Conservation (phyloP, 92 coral and sea anemone species). For the Palythoa grandis region DNA sequence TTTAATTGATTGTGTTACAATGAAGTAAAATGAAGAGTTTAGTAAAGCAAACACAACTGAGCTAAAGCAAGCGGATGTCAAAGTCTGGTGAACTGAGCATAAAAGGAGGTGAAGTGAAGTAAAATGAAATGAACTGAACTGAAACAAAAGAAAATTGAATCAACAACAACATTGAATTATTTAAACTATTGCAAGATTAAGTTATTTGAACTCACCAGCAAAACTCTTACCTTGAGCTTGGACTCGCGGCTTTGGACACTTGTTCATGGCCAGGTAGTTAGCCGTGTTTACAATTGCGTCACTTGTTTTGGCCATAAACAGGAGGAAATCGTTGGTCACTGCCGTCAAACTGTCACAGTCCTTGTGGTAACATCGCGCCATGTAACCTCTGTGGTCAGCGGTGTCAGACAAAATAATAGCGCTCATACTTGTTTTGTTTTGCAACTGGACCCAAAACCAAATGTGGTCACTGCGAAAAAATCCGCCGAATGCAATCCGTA, state of each 20-base stretch:
- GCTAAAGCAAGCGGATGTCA: too few species aligned
- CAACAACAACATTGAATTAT: too few species aligned
- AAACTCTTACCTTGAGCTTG: not conserved
- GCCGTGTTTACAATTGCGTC: conserved; percentile 58
- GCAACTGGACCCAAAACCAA: conserved; percentile 53
- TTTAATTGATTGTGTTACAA: too few species aligned
- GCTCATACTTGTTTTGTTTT: conserved; percentile 35
- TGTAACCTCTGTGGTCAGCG: conserved; percentile 63
- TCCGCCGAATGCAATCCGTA: not conserved
- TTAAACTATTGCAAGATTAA: too few species aligned
- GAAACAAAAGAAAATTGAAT: too few species aligned
- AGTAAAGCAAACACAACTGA: too few species aligned
- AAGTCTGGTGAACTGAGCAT: too few species aligned
- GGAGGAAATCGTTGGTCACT: conserved; percentile 52
- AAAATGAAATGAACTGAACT: too few species aligned
- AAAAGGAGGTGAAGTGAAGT: too few species aligned
- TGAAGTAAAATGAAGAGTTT: too few species aligned
- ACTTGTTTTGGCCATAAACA: conserved; percentile 58
- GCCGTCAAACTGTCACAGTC: conserved; percentile 56
- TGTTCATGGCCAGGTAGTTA: conserved; percentile 44
- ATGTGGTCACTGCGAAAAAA: conserved; percentile 71
- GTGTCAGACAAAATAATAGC: conserved; percentile 77
- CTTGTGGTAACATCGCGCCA: conserved; percentile 65
- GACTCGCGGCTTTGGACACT: not conserved
- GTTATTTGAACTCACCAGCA: too few species aligned